Evolutionary conservation across 1,140 invertebrate species (phyloP), one percentile per base, ranked within the genome.

Genomic region (Heliothis virescens): DNA sequence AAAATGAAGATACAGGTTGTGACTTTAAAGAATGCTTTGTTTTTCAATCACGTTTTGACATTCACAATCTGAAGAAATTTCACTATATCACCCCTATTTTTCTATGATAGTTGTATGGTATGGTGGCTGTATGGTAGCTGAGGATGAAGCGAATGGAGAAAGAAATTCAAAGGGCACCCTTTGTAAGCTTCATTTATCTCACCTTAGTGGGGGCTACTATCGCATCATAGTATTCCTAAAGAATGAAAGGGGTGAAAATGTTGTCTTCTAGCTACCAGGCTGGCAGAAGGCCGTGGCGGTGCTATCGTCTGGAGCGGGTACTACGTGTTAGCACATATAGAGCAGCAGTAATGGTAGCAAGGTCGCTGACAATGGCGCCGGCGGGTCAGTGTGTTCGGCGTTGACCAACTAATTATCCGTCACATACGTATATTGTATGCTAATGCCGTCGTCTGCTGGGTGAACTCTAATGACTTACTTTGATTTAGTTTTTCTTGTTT

Each of bases 341-440:
- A 7, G 48, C 67, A 52, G 50, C 67, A 83, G 75, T 41, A 72
- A 55, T 83, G 69, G 65, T 79, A 53, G 82, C 87, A 85, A 88
- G 85, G 87, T 77, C 79, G 69, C 26, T 26, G 69, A 81, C 82
- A 85, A 84, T 83, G 79, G 67, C 75, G 85, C 76, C 65, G 82
- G 75, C 41, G 82, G 86, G 88, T 84, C 84, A 89, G 41, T 85
- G 60, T 75, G 60, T 69, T 80, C 79, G 71, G 67, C 16, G 78
- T 89, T 87, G 83, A 79, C 83, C 82, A 86, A 89, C 83, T 83
- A 84, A 82, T 85, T 85, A 82, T 79, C 79, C 78, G 81, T 60
- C 63, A 79, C 79, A 71, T 71, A 71, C 29, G 21, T 71, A 48
- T 71, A 81, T 65, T 55, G 63, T 76, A 71, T 71, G 50, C 15